phyloP scores from a whole-genome alignment of 2,888 invertebrate species.

The Papilio demoleus region DNA sequence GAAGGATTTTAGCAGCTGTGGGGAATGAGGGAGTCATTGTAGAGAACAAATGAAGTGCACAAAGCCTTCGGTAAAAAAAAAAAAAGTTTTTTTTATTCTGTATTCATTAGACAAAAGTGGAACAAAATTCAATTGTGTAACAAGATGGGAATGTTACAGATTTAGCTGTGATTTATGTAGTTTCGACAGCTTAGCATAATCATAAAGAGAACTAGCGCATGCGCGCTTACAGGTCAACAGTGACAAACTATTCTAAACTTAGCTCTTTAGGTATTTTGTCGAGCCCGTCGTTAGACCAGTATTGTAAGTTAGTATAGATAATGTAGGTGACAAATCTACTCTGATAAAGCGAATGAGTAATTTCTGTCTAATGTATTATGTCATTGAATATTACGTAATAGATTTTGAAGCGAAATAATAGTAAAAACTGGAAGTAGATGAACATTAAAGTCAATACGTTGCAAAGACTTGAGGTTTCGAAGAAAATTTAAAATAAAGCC shows the following conservation, averaged over 20 bases:
- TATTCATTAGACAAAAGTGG: conserved; percentile 8
- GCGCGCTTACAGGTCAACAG: conserved; percentile 31
- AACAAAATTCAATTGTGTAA: conserved; percentile 26
- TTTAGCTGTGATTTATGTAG: conserved; percentile 36
- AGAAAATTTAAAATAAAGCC: too few relatives aligned
- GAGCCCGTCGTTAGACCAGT: conserved; percentile 15
- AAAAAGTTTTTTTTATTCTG: too few relatives aligned
- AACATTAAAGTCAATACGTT: too few relatives aligned
- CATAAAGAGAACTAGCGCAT: conserved; percentile 27
- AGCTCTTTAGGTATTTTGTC: conserved; percentile 28
- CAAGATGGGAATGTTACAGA: conserved; percentile 37
- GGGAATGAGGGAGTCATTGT: too few relatives aligned
- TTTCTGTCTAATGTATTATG: background rate
- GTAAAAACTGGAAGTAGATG: too few relatives aligned
- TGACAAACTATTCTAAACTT: conserved; percentile 34
- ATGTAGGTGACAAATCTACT: conserved; percentile 17
- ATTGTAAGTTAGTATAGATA: conserved; percentile 12
- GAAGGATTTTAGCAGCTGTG: too few relatives aligned
- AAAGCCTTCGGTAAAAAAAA: too few relatives aligned
- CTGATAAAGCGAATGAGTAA: conserved; percentile 21
- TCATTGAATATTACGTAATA: background rate
- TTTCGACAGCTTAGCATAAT: conserved; percentile 34
- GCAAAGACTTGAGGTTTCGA: too few relatives aligned
- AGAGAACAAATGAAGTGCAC: too few relatives aligned
- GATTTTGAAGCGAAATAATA: too few relatives aligned